Percentiles rank a stretch among this genome's conserved stretches.
These are phyloP conservation scores for Turdus rufiventris DNA, from an alignment of 2,113 vertebrate species.

Conservation along the genomic window DNA sequence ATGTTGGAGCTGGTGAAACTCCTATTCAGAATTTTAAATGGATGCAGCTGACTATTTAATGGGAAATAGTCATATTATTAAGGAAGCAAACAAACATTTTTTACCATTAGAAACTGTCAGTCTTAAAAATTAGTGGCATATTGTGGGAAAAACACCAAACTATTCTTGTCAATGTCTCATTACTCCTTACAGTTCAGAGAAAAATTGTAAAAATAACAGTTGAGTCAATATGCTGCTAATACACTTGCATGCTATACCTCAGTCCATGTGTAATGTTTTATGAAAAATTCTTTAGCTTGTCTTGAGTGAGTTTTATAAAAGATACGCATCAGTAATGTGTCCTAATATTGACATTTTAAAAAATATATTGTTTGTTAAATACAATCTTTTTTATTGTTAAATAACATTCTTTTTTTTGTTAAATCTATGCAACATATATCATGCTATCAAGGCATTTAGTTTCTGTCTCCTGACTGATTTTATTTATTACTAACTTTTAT, in stretches of 20 bases:
- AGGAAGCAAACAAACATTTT: not conserved
- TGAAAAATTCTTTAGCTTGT: not conserved
- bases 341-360: not conserved
- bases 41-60: not conserved
- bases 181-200: slow-evolving; percentile 3
- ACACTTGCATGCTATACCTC: not conserved
- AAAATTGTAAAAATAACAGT: slow-evolving; percentile 21
- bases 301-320: not conserved
- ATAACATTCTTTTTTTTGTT: not conserved
- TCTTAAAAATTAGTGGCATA: slow-evolving; percentile 13
- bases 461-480: not conserved
- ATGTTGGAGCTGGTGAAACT: not conserved
- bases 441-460: not conserved
- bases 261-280: not conserved
- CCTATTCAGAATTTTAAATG: not conserved
- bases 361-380: too few species aligned
- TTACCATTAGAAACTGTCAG: not conserved
- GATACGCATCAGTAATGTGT: not conserved
- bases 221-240: slow-evolving; percentile 8
- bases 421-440: not conserved
- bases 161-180: not conserved
- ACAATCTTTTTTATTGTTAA: too few species aligned
- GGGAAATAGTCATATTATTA: not conserved
- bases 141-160: slow-evolving; percentile 2
- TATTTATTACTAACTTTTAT: slow-evolving; percentile 6